These are phyloP conservation scores for Actinemys pallida DNA, from an alignment of 2,113 vertebrate genomes.

Conservation along the genomic window DNA sequence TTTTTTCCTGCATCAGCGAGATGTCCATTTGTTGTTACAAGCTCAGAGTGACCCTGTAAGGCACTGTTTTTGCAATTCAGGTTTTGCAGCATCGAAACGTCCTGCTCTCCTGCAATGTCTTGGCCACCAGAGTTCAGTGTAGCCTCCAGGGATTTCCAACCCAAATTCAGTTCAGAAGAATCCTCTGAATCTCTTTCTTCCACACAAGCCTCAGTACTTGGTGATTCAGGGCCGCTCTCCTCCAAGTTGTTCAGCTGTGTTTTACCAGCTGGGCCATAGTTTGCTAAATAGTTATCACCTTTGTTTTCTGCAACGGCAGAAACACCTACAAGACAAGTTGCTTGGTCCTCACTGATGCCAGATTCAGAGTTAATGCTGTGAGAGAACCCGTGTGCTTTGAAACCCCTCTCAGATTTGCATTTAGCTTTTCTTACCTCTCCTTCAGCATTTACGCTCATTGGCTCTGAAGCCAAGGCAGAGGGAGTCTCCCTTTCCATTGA, in stretches of 20 bases:
- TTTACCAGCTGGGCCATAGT: not conserved
- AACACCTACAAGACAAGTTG: not conserved
- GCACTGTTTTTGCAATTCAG: not conserved
- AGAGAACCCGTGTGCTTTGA: not conserved
- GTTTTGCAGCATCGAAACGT: not conserved
- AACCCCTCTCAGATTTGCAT: not conserved
- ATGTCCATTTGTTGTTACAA: not conserved
- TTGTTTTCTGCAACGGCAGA: constrained; percentile 49
- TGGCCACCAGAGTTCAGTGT: not conserved
- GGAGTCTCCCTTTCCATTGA: constrained; percentile 3
- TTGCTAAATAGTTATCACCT: not conserved
- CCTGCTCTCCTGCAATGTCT: not conserved
- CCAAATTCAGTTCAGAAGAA: not conserved
- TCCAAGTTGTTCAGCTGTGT: not conserved
- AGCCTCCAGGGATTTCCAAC: not conserved
- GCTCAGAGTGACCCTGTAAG: constrained; percentile 13
- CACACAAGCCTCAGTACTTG: not conserved
- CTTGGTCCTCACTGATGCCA: not conserved
- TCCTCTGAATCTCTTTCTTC: not conserved
- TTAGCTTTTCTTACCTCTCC: not conserved
- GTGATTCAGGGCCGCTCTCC: constrained; percentile 17
- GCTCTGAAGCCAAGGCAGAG: not conserved
- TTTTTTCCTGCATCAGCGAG: not conserved
- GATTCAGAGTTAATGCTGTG: not conserved
- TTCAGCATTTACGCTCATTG: not conserved